A percentile compares a stretch with the other conserved stretches of the same genome.
These are phyloP conservation scores for Macropis europaea DNA, from an alignment of 2,888 invertebrate genomes.

Conservation along the genomic window DNA sequence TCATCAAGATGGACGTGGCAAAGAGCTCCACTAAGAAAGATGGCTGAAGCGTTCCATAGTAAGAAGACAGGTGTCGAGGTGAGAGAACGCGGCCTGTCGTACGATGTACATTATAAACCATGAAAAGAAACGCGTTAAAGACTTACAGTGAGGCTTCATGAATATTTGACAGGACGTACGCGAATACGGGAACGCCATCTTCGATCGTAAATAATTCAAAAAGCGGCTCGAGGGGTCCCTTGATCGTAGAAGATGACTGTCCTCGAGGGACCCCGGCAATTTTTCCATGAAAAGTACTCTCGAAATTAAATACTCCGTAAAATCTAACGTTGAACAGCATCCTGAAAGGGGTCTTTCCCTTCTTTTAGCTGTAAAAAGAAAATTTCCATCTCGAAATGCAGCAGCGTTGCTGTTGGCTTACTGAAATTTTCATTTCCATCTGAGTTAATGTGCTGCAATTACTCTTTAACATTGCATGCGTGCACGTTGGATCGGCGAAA, in stretches of 20 bases:
- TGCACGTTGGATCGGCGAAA: not conserved
- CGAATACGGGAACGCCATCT: slow-evolving; percentile 13
- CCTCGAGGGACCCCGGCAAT: slow-evolving; percentile 11
- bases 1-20: not conserved
- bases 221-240: not conserved
- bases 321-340: not conserved
- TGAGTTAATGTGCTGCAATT: not conserved
- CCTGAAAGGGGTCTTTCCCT: not conserved
- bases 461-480: not conserved
- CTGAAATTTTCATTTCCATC: not conserved
- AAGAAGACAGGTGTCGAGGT: slow-evolving; percentile 24
- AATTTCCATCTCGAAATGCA: not conserved
- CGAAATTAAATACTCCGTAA: slow-evolving; percentile 11
- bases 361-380: not conserved
- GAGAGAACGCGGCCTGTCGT: not conserved
- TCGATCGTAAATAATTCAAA: slow-evolving; percentile 43
- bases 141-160: slow-evolving; percentile 12
- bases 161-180: slow-evolving; percentile 41
- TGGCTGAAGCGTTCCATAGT: not conserved
- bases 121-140: slow-evolving; percentile 35
- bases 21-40: not conserved
- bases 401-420: not conserved
- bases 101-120: not conserved
- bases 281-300: not conserved
- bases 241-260: not conserved